Evolutionary conservation across 2,888 invertebrate species (phyloP), one percentile per base, ranked within the genome.

Genomic region (Xanthia togata): DNA sequence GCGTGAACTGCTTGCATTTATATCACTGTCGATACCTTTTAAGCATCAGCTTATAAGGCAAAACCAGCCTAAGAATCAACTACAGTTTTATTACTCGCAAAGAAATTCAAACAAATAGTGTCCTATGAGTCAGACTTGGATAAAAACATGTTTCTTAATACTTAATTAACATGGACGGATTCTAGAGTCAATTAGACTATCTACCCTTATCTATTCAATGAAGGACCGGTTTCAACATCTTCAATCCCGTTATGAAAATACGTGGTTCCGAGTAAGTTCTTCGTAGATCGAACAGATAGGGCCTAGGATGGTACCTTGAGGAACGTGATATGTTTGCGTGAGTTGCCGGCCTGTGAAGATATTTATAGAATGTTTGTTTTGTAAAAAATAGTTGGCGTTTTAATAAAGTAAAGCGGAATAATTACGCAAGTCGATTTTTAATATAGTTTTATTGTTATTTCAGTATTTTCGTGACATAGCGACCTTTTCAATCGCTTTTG

Each of bases 231-330:
- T 81, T 69, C 38, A 65, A 78, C 64, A 73, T 79, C 69, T 84
- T 72, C 57, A 79, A 81, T 87, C 83, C 87, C 87, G 87, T 87
- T 88, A 87, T 79, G 74, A 85, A 83, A 82, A 88, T 84, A 76
- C 71, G 77, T 82, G 76, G 76, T 78, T 80, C 76, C 71, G 73
- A 81, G 76, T 83, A 80, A 73, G 82, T 73, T 84, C 81, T 70
- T 74, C 78, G 78, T 76, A 79, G 85, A 84, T 82, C 57, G 75
- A 69, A 53, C 35, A 57, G 83, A 84, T 83, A 84, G 79, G 85
- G 17, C 83, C 85, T 47, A 82, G 31, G 82, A 76, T 76, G 62
- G 79, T 84, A 71, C 83, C 85, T 84, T 82, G 82, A 14, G 71
- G 75, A 60, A 84, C 85, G 85, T 73, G 75, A 79, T 75, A 57